Evolutionary conservation across 2,888 invertebrate species (phyloP), one percentile per base, ranked within the genome.

Genomic region (Pasiphila rectangulata): DNA sequence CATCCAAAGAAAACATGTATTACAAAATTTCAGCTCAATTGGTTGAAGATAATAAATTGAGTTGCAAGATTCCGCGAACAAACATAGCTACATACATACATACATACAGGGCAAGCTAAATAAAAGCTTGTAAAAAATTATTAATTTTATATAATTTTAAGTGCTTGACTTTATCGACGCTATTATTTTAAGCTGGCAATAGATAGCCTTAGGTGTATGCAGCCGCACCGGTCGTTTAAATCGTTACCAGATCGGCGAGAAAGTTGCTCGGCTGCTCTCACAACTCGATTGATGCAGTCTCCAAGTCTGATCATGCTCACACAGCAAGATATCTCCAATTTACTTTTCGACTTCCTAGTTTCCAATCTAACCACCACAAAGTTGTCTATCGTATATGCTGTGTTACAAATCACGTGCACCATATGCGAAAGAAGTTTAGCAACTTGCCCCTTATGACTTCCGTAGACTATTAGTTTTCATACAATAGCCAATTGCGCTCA

Each of bases 231-330:
- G 71, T 69, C 63, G 63, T 51, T 51, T 60, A 54, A 59, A 69
- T 64, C 70, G 72, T 74, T 75, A 78, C 72, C 70, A 78, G 77
- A 79, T 70, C 75, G 69, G 51, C 72, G 82, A 72, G 86, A 86
- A 86, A 86, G 86, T 85, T 80, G 83, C 69, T 61, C 61, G 59
- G 75, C 72, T 75, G 75, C 82, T 85, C 86, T 83, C 78, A 71
- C 74, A 70, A 46, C 62, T 57, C 67, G 67, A 75, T 77, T 75
- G 78, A 76, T 77, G 75, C 74, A 56, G 70, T 68, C 67, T 63
- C 62, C 65, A 59, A 64, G 58, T 61, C 55, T 59, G 57, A 52
- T 58, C 61, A 56, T 61, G 63, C 56, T 63, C 53, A 63, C 54
- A 59, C 58, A 51, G 60, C 54, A 58, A 56, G 56, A 58, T 61